Percentiles rank a stretch among this genome's conserved stretches.
These are phyloP conservation scores for Florisuga fusca DNA, from an alignment of 2,797 vertebrate genomes.

Conservation along the genomic window DNA sequence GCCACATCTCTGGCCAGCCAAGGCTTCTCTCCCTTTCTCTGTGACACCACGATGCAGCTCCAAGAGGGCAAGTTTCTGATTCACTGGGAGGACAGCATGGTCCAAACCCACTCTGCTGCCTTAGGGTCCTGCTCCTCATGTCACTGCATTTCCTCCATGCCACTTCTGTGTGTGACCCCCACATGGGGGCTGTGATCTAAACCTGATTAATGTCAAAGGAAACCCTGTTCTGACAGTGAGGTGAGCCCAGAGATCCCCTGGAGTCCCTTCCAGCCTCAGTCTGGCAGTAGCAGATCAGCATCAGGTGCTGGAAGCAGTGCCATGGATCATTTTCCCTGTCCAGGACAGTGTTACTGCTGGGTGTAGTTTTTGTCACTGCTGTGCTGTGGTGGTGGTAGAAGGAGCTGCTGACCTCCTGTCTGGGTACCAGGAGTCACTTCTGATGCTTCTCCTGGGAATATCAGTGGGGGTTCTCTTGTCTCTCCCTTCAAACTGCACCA, in stretches of 20 bases:
- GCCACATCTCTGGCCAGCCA: background rate
- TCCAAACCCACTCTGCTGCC: background rate
- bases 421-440: background rate
- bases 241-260: background rate
- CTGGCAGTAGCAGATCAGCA: background rate
- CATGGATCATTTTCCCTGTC: background rate
- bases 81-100: background rate
- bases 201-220: background rate
- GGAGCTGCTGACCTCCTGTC: background rate
- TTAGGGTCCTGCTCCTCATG: background rate
- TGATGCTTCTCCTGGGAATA: background rate
- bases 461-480: background rate
- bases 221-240: background rate
- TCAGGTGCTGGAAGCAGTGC: accelerated
- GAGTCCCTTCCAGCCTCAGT: background rate
- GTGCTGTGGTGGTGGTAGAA: background rate
- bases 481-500: background rate
- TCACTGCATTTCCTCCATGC: background rate
- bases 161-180: background rate
- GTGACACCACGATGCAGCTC: background rate
- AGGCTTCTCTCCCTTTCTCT: background rate
- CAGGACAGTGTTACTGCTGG: background rate
- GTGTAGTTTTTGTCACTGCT: accelerated
- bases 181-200: background rate
- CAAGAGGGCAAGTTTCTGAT: background rate